Percentiles rank a stretch among this genome's conserved stretches.
These are phyloP conservation scores for Sinosuthora webbiana DNA, from an alignment of 2,113 vertebrate species.

Conservation along the genomic window DNA sequence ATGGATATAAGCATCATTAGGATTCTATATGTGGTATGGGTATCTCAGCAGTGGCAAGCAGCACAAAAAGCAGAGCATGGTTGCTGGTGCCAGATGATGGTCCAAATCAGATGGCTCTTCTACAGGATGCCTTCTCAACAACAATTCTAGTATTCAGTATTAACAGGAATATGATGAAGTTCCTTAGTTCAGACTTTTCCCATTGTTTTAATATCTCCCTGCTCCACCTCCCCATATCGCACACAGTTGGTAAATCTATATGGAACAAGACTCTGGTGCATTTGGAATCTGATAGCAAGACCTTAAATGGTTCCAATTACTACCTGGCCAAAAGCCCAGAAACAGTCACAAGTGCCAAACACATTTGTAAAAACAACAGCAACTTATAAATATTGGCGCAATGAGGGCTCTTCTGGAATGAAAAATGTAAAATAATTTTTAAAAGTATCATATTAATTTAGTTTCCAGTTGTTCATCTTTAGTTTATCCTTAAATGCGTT, in stretches of 20 bases:
- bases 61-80: neutral
- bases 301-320: conserved; percentile 28
- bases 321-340: conserved; percentile 46
- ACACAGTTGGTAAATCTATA: neutral
- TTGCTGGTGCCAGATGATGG: neutral
- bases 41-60: neutral
- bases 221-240: neutral
- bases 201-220: neutral
- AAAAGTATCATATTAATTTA: neutral
- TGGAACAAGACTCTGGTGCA: neutral
- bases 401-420: neutral
- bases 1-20: conserved; percentile 20
- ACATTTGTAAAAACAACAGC: conserved; percentile 19
- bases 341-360: neutral
- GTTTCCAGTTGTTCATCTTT: neutral
- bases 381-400: conserved; percentile 43
- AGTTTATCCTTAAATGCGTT: neutral
- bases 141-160: neutral
- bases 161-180: neutral
- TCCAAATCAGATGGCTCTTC: neutral
- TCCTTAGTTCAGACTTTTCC: neutral
- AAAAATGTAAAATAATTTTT: neutral
- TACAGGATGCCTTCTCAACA: neutral
- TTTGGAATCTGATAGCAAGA: neutral
- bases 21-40: neutral